Evolutionary conservation across 2,113 vertebrate species (phyloP).

Genomic region (Coreoperca whiteheadi): DNA sequence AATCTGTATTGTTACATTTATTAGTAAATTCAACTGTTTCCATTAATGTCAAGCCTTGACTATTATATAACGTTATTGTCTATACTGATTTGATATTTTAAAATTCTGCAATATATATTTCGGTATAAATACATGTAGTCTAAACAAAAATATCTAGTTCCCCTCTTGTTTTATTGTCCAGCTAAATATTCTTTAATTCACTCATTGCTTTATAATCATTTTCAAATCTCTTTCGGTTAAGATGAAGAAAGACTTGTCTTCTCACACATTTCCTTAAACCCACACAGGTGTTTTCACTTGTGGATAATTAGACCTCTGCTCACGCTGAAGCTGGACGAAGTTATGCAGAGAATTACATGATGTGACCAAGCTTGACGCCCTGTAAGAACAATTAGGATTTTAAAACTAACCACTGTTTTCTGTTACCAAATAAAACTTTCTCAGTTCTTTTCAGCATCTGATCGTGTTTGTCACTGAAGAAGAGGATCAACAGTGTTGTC

Average conservation of each 20-base stretch:
- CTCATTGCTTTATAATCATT: not conserved
- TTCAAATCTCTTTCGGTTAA: not conserved
- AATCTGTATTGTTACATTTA: not conserved
- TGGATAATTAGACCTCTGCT: not conserved
- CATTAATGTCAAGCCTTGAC: not conserved
- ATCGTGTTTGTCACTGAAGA: slow-evolving; percentile 11
- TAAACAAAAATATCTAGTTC: too few species aligned
- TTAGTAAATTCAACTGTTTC: not conserved
- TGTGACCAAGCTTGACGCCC: not conserved
- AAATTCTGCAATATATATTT: not conserved
- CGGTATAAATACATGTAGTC: not conserved
- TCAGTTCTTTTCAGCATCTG: not conserved
- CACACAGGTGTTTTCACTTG: not conserved
- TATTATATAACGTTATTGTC: not conserved
- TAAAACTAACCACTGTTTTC: not conserved
- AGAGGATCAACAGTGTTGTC: slow-evolving; percentile 50
- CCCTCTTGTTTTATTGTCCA: not conserved
- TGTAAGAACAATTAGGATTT: too few species aligned
- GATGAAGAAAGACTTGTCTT: not conserved
- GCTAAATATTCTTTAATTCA: not conserved
- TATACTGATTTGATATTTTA: not conserved
- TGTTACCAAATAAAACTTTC: slow-evolving; percentile 30
- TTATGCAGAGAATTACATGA: not conserved
- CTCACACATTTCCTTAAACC: too few species aligned
- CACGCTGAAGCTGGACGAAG: not conserved